Base-by-base conservation (phyloP, 1,140 invertebrate genomes). In the Temnothorax curvispinosus region DNA sequence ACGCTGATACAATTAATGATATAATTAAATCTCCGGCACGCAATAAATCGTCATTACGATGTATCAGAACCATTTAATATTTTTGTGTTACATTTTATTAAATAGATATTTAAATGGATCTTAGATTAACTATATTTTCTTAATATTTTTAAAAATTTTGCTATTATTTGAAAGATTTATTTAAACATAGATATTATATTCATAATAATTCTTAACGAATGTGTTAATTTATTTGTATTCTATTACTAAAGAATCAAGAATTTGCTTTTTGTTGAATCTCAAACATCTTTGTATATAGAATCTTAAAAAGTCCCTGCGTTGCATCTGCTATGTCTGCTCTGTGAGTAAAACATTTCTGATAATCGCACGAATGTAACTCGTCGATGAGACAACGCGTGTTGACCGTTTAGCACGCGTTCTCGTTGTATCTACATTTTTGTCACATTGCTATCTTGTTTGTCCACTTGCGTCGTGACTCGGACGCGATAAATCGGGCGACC, bases 341-440 rank as follows among this genome's bases (percentile, higher is more conserved):
- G n/a, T 9, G 21, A 76, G 38, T 62, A 11, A 77, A 62, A 27
- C 21, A 1, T 77, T 41, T 41, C 35, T 18, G 35, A 27, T 27
- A 27, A 27, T 56, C 38, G 56, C 38, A 38, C 27, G 41, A 64
- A 58, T 47, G 32, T 8, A 27, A 13, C 15, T n/a, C 15, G n/a
- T 41, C 52, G 6, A 75, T 35, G 32, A 38, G 52, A 74, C 35
- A 41, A 75, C n/a, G 52, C 52, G n/a, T 21, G 32, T 38, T 13
- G 44, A 52, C 18, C 32, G 11, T 74, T 56, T 21, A 60, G 8
- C 38, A 62, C 52, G 52, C 11, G 52, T 11, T 74, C 21, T n/a
- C 38, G 6, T 58, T 75, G 54, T 60, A 64, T 64, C 41, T 47
- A 41, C 15, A 64, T 64, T 77, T 77, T 64, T 77, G 58, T 78